Percentiles rank a stretch among this genome's conserved stretches.
Evolutionary conservation across 23 tunicate species (phyloP).

Genomic region (Ascidia mentula): DNA sequence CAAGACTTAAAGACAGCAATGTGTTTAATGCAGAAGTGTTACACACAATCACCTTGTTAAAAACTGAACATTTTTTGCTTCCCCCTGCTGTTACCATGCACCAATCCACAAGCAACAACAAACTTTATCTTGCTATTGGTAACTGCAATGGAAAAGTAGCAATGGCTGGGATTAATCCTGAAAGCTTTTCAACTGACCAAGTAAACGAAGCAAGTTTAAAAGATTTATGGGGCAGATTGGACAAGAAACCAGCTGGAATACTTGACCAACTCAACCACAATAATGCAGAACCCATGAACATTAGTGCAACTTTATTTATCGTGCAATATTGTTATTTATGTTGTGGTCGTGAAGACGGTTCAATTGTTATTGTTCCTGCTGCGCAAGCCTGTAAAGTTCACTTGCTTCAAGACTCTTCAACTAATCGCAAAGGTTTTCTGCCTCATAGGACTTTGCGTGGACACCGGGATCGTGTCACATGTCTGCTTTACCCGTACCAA

Average conservation of each 20-base stretch:
- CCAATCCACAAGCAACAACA: background rate
- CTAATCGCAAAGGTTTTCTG: constrained; percentile 29
- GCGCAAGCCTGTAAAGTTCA: constrained; percentile 73
- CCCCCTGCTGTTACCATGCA: constrained; percentile 50
- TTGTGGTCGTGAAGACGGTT: constrained; percentile 93
- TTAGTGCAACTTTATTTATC: constrained; percentile 67
- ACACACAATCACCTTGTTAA: background rate
- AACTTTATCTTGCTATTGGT: constrained; percentile 33
- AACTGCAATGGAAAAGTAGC: constrained; percentile 47
- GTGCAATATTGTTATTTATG: constrained; percentile 57
- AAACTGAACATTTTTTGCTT: constrained; percentile 18
- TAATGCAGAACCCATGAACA: constrained; percentile 7
- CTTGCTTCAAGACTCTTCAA: constrained; percentile 28
- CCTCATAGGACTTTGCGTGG: constrained; percentile 79
- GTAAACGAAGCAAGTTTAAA: constrained; percentile 24
- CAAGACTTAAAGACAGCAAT: constrained; percentile 16
- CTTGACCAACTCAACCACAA: constrained; percentile 54
- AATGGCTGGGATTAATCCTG: background rate
- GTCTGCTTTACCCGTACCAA: constrained; percentile 80
- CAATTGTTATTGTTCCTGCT: constrained; percentile 80
- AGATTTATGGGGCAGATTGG: constrained; percentile 56
- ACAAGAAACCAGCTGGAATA: constrained; percentile 61
- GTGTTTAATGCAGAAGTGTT: constrained; percentile 2
- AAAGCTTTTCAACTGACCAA: background rate
- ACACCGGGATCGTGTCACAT: constrained; percentile 71